Evolutionary conservation across 1,140 invertebrate species (phyloP).

Genomic region (Drosophila dunni): DNA sequence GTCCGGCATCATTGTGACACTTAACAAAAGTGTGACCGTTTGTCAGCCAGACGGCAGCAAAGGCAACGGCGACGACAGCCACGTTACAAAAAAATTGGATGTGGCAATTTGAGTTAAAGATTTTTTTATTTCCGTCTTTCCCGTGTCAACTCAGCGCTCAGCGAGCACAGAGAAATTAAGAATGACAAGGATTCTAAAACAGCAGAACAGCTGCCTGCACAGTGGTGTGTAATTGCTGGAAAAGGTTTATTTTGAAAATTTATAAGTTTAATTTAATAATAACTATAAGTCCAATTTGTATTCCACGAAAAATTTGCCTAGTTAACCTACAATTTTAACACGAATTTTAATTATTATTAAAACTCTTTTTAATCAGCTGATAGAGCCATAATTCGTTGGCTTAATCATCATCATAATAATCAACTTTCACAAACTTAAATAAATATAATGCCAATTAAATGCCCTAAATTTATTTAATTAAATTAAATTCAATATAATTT

Average conservation of each 20-base stretch:
- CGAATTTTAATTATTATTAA: too few relatives aligned
- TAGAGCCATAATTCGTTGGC: too few relatives aligned
- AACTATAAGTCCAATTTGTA: too few relatives aligned
- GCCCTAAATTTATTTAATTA: too few relatives aligned
- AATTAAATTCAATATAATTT: too few relatives aligned
- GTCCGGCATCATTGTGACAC: slow-evolving; percentile 71
- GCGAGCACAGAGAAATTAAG: slow-evolving; percentile 58
- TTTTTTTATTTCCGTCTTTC: slow-evolving; percentile 44
- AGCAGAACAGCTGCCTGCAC: slow-evolving; percentile 26
- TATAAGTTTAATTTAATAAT: too few relatives aligned
- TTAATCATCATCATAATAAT: too few relatives aligned
- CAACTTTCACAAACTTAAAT: too few relatives aligned
- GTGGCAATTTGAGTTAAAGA: slow-evolving; percentile 76
- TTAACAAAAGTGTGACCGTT: slow-evolving; percentile 76
- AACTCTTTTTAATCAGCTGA: too few relatives aligned
- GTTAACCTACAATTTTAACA: too few relatives aligned
- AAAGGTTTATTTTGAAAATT: neutral
- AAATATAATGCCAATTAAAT: too few relatives aligned
- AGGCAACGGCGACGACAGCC: slow-evolving; percentile 10
- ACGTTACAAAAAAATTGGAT: slow-evolving; percentile 62
- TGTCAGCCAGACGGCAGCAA: slow-evolving; percentile 52
- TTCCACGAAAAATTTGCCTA: too few relatives aligned
- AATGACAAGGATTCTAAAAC: slow-evolving; percentile 71
- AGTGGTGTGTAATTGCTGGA: slow-evolving; percentile 25
- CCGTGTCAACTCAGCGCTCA: slow-evolving; percentile 28